These are phyloP conservation scores for Leptinotarsa haldemani DNA, from an alignment of 2,888 invertebrate species.

Conservation along the genomic window DNA sequence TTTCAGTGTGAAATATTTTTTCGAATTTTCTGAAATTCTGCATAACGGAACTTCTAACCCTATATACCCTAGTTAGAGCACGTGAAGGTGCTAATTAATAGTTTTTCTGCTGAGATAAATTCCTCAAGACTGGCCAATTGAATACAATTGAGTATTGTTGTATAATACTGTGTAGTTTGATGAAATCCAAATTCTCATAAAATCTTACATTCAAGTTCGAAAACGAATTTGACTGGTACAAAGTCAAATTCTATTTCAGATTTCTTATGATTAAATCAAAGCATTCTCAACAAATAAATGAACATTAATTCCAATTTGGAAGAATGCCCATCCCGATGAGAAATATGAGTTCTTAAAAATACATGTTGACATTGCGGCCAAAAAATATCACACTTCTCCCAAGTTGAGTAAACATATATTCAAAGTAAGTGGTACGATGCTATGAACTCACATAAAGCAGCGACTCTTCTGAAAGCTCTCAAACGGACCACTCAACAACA, in stretches of 20 bases:
- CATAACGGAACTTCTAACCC: too few relatives aligned
- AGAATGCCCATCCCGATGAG: neutral
- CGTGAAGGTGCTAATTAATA: too few relatives aligned
- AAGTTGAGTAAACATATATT: neutral
- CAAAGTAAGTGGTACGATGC: neutral
- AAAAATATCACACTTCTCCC: neutral
- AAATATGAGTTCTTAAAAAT: neutral
- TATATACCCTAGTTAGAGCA: too few relatives aligned
- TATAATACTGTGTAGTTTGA: too few relatives aligned
- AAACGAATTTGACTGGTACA: too few relatives aligned
- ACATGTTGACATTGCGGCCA: neutral
- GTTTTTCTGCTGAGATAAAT: too few relatives aligned
- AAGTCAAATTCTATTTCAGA: neutral
- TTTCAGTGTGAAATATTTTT: too few relatives aligned
- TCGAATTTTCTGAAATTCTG: too few relatives aligned
- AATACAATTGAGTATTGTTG: too few relatives aligned
- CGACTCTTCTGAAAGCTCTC: neutral
- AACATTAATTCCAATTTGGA: neutral
- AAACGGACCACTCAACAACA: neutral
- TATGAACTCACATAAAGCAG: slow-evolving; percentile 2
- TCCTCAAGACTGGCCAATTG: too few relatives aligned
- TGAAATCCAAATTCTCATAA: too few relatives aligned
- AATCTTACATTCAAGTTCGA: too few relatives aligned
- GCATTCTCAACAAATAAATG: neutral
- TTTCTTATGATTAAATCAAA: neutral